Evolutionary conservation across 2,888 invertebrate genomes (phyloP).

Genomic region (Leucania comma): DNA sequence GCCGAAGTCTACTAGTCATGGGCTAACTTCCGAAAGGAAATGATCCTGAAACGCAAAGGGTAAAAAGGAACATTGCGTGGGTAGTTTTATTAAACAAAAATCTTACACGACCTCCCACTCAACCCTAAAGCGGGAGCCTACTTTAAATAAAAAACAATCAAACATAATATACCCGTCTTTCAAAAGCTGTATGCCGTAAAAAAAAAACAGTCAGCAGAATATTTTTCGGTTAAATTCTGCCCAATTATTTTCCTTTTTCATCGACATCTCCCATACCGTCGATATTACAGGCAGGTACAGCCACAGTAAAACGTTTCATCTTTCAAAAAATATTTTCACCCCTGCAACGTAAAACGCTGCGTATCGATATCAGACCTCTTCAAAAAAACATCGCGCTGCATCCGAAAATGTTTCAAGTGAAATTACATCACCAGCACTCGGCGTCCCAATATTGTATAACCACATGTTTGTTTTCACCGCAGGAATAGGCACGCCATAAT

Average conservation of each 20-base stretch:
- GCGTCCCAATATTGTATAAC: slow-evolving; percentile 10
- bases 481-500: neutral
- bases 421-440: neutral
- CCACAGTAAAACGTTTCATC: neutral
- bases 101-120: too few relatives aligned
- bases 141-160: too few relatives aligned
- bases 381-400: slow-evolving; percentile 30
- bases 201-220: neutral
- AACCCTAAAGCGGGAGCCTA: too few relatives aligned
- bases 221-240: neutral
- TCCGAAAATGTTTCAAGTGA: slow-evolving; percentile 18
- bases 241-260: neutral
- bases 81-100: too few relatives aligned
- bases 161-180: too few relatives aligned
- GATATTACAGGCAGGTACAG: neutral
- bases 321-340: neutral
- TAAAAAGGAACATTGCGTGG: too few relatives aligned
- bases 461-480: neutral
- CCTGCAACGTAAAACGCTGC: neutral
- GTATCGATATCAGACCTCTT: slow-evolving; percentile 14
- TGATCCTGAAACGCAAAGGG: too few relatives aligned
- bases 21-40: too few relatives aligned
- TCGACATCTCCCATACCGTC: neutral
- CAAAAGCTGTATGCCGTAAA: too few relatives aligned
- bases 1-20: too few relatives aligned